phyloP scores from a whole-genome alignment of 1,140 invertebrate species.

The Colletes gigas region DNA sequence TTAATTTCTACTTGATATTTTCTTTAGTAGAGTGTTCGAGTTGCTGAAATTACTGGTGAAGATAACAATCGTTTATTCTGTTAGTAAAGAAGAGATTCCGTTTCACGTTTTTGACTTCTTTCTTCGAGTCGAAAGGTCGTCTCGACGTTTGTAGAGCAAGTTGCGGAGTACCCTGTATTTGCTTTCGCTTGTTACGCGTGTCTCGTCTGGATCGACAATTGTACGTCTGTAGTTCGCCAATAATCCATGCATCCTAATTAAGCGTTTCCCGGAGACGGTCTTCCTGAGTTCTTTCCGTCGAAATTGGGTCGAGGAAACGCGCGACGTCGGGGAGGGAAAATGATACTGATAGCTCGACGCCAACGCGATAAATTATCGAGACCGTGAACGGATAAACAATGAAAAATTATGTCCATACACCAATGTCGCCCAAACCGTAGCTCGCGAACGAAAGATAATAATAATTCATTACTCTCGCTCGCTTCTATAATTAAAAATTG shows the following conservation, averaged over 20 bases:
- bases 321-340: neutral
- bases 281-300: neutral
- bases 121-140: too few species aligned
- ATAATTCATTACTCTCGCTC: too few species aligned
- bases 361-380: too few species aligned
- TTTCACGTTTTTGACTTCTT: too few species aligned
- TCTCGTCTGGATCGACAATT: neutral
- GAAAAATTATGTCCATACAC: neutral
- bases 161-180: neutral
- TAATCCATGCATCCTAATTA: conserved; percentile 8
- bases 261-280: neutral
- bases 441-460: too few species aligned
- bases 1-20: too few species aligned
- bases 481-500: too few species aligned
- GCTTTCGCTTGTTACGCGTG: neutral
- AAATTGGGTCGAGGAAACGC: conserved; percentile 21
- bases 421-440: too few species aligned
- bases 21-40: too few species aligned
- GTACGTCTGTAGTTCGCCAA: neutral
- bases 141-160: neutral
- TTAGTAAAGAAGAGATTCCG: too few species aligned
- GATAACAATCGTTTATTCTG: too few species aligned
- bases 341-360: neutral
- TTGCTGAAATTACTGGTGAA: too few species aligned
- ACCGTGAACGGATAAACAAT: neutral